Conservation (phyloP, 2,797 vertebrate species). For the Enteromius afrohamiltoni region DNA sequence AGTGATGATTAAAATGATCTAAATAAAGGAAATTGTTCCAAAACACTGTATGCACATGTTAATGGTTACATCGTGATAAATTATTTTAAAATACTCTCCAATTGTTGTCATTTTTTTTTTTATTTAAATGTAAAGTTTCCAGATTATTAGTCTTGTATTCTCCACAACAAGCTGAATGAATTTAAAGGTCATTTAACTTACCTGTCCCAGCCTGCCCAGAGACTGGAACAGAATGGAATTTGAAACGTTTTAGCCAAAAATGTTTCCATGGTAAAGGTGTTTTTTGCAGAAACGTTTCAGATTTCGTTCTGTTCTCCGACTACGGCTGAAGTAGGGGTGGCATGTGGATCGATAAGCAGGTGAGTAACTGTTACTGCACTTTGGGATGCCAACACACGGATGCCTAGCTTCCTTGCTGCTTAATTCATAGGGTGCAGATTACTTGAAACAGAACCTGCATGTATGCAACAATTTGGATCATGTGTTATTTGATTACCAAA, state of each 20-base stretch:
- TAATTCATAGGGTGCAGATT: not conserved
- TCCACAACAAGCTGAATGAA: not conserved
- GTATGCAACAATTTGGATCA: not conserved
- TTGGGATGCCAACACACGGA: slow-evolving; percentile 2
- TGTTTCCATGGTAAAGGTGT: slow-evolving; percentile 63
- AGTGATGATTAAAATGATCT: too few relatives aligned
- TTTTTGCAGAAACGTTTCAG: slow-evolving; percentile 73
- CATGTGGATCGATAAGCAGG: slow-evolving; percentile 61
- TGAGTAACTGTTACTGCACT: slow-evolving; percentile 68
- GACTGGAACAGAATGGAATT: slow-evolving; percentile 66
- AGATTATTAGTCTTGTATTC: not conserved
- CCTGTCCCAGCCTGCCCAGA: slow-evolving; percentile 42
- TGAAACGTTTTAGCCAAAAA: slow-evolving; percentile 73
- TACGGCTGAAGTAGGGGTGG: slow-evolving; percentile 64
- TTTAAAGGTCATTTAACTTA: slow-evolving; percentile 14
- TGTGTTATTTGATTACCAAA: not conserved
- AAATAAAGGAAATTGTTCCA: too few relatives aligned
- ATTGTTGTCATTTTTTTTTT: not conserved
- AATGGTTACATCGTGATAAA: not conserved
- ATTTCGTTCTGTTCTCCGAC: slow-evolving; percentile 76
- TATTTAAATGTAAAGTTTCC: too few relatives aligned
- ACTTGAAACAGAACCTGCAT: not conserved
- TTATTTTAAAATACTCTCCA: not conserved
- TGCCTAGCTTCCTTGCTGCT: not conserved
- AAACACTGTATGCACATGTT: not conserved